Base-by-base conservation (phyloP, 2,113 vertebrate genomes). In the Trematomus loennbergii region DNA sequence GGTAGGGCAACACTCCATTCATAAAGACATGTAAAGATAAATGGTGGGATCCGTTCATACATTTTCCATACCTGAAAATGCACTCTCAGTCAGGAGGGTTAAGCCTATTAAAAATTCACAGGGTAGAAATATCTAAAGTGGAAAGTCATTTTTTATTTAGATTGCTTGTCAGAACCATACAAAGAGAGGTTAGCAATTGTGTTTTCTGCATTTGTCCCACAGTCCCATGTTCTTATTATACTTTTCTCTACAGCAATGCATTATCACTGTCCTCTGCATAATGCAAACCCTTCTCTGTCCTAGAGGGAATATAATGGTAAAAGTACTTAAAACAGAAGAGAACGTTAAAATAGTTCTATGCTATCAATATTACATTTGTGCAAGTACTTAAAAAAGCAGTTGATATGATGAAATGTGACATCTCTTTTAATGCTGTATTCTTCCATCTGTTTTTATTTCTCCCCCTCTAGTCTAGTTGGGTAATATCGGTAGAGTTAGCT, bases 401-500 rank as follows among this genome's bases (percentile, higher is more conserved):
- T 48, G 18, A 67, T 36, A 3, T 73, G 40, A 73, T 50, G n/a
- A 15, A 64, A 66, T 75, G 9, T 72, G 12, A 48, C 7, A 25
- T 69, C 3, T 59, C 15, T 58, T 54, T 70, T 64, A 66, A 83
- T 46, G n/a, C 22, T 22, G 4, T 66, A 3, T 65, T 52, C 46
- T 22, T 18, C 11, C 11, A 9, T 1, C 33, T 67, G 45, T 67
- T 8, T 72, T 0, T 84, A 15, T 61, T 12, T 64, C 4, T 84
- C 15, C n/a, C 58, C 59, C 76, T 85, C n/a, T 8, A 99, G 98
- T 98, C 97, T 79, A 99, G 98, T 90, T 99, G 98, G 98, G 96
- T 99, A 86, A 98, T 99, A 91, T 97, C 98, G 1, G 98, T 99
- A 78, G 98, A 99, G 72, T 87, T 99, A 88, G 98, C 97, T 3